These are phyloP conservation scores for Andrena fulva DNA, from an alignment of 2,888 invertebrate genomes.

Conservation along the genomic window DNA sequence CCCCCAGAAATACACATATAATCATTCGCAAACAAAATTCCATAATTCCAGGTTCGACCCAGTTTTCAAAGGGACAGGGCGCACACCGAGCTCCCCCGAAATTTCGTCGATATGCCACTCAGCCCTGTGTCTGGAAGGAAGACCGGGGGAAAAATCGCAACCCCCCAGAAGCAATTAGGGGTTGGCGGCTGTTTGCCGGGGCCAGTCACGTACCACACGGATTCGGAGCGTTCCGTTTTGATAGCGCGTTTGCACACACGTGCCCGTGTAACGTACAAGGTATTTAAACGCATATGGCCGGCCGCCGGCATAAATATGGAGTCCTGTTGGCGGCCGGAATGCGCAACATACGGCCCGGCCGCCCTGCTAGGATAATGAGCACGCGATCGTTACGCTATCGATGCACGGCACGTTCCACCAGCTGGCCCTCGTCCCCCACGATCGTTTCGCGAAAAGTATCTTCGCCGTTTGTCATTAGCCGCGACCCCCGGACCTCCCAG, in stretches of 20 bases:
- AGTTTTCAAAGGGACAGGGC: too few relatives aligned
- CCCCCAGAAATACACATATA: too few relatives aligned
- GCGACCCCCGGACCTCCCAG: background rate
- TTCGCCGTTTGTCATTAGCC: slow-evolving; percentile 27
- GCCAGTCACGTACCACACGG: slow-evolving; percentile 59
- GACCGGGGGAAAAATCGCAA: slow-evolving; percentile 1
- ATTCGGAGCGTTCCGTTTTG: slow-evolving; percentile 46
- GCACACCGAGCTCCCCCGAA: background rate
- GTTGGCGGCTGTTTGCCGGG: slow-evolving; percentile 1
- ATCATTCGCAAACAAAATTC: too few relatives aligned
- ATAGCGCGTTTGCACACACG: slow-evolving; percentile 6
- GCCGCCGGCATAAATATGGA: slow-evolving; percentile 60
- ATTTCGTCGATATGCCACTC: slow-evolving; percentile 2
- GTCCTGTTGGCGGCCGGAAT: slow-evolving; percentile 57
- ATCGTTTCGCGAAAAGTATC: slow-evolving; percentile 52
- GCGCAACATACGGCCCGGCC: slow-evolving; percentile 63
- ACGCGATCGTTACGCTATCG: slow-evolving; percentile 69
- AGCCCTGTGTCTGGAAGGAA: background rate
- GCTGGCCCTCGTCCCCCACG: slow-evolving; percentile 36
- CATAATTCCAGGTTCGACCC: too few relatives aligned
- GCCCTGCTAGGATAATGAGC: slow-evolving; percentile 59
- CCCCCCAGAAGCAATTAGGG: background rate
- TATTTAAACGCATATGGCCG: slow-evolving; percentile 63
- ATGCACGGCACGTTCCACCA: slow-evolving; percentile 62
- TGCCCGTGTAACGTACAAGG: slow-evolving; percentile 31